Base-by-base conservation (phyloP, 2,797 vertebrate species). In the Zenarchopterus dispar region DNA sequence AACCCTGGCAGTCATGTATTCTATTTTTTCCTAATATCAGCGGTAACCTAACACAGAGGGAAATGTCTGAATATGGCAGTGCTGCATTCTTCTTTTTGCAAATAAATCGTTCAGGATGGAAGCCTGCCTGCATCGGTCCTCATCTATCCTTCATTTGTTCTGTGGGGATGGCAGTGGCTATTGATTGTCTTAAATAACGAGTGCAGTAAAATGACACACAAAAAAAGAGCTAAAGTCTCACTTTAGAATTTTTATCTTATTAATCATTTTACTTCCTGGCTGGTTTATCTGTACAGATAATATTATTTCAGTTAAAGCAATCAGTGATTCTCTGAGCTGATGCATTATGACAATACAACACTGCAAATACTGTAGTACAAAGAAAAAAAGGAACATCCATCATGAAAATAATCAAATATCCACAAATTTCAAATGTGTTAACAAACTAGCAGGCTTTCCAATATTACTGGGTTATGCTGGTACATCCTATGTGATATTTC, bases 131-230 rank as follows among this genome's bases (percentile, higher is more conserved):
- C 60, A 43, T 54, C n/a, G 16, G 24, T 58, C 28, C 24, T 70
- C 59, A 56, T 70, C 18, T 55, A 46, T 49, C 28, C 31, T 50
- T 75, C 41, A 61, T 67, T 56, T 66, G 50, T 51, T 17, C 57
- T 8, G n/a, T 18, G 10, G 51, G n/a, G 48, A 28, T 63, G 22
- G 39, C 44, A 39, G 13, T 3, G 1, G 36, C 4, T 57, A 69
- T 67, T 58, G 67, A 71, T 80, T 81, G 4, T 61, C 48, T 42
- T 46, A 48, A 77, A 49, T 68, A 51, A 68, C 44, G 47, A 81
- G 47, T 19, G 23, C n/a, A 22, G 62, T 41, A 68, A 65, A 76
- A 74, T 22, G 58, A 73, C 47, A 61, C 47, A 61, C 36, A 69
- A 56, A 44, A 48, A 66, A 49, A 44, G 42, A 59, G 45, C 55